A percentile compares a stretch with the other conserved stretches of the same genome.
These are phyloP conservation scores for Rousettus leschenaultii DNA, from an alignment of 2,113 vertebrate species.

Conservation along the genomic window DNA sequence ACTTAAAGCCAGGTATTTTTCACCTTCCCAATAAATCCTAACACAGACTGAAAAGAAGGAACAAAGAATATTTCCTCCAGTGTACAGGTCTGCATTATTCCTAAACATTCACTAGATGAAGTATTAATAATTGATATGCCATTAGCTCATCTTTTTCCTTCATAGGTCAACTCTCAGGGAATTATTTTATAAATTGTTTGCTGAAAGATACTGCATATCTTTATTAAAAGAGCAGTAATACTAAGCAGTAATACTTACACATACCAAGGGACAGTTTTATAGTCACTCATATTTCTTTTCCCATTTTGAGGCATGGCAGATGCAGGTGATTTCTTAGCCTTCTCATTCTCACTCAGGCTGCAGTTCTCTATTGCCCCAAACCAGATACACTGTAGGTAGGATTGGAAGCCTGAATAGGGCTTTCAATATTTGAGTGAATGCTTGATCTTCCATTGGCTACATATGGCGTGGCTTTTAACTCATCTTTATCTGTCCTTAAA, in stretches of 20 bases:
- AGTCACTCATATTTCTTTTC: background rate
- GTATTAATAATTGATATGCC: constrained; percentile 49
- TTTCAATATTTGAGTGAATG: constrained; percentile 70
- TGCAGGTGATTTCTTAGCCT: constrained; percentile 14
- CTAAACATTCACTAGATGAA: constrained; percentile 56
- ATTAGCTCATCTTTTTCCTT: constrained; percentile 26
- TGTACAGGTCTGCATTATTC: constrained; percentile 10
- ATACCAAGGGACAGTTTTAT: background rate
- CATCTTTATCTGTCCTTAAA: constrained; percentile 80
- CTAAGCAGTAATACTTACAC: constrained; percentile 45
- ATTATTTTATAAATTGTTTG: constrained; percentile 57
- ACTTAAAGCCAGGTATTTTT: constrained; percentile 37
- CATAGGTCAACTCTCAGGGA: background rate
- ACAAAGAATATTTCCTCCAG: background rate
- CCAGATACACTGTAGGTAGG: constrained; percentile 31
- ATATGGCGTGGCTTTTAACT: constrained; percentile 57
- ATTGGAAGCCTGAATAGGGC: constrained; percentile 71
- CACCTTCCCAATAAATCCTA: constrained; percentile 55
- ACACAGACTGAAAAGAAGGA: constrained; percentile 33
- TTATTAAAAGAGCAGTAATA: constrained; percentile 32
- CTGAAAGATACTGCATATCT: constrained; percentile 45
- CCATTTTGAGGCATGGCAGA: constrained; percentile 2
- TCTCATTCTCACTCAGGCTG: background rate
- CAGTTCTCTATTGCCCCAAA: constrained; percentile 35
- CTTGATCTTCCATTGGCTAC: constrained; percentile 80